Conservation (phyloP, 1,140 invertebrate genomes). For the Halesus radiatus region DNA sequence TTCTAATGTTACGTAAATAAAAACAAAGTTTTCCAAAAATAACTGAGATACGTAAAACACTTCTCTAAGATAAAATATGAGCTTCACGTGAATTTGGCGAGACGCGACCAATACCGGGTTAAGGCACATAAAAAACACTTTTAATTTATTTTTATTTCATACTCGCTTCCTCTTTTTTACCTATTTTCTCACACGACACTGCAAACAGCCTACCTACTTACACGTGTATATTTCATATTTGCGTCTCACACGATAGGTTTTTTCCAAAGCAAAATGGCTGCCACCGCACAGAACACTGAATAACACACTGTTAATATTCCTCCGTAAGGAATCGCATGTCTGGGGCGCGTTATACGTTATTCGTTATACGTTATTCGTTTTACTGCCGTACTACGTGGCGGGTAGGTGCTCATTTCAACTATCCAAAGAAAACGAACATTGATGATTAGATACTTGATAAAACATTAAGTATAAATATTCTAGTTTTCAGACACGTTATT, state of each 20-base stretch:
- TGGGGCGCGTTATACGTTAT: conserved; percentile 40
- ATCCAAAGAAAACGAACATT: not conserved
- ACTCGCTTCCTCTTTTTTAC: not conserved
- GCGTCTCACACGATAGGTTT: conserved; percentile 36
- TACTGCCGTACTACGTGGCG: conserved; percentile 15
- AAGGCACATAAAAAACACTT: too few species aligned
- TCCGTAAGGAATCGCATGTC: conserved; percentile 54
- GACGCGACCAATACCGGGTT: too few species aligned
- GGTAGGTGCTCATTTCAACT: not conserved
- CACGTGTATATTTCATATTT: not conserved
- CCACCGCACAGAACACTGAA: conserved; percentile 54
- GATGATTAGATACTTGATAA: too few species aligned
- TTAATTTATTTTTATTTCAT: too few species aligned
- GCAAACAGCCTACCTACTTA: not conserved
- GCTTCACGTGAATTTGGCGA: too few species aligned
- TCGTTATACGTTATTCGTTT: too few species aligned
- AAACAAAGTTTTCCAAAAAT: too few species aligned
- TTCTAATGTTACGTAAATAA: too few species aligned
- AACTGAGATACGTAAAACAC: too few species aligned
- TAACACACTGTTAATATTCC: conserved; percentile 54
- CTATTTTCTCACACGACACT: conserved; percentile 21
- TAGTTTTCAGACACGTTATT: too few species aligned
- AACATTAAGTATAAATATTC: too few species aligned
- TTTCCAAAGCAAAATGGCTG: conserved; percentile 51
- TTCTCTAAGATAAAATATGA: too few species aligned